A percentile compares a stretch with the other conserved stretches of the same genome.
Evolutionary conservation across 2,888 invertebrate genomes (phyloP).

Genomic region (Chouioia cunea): DNA sequence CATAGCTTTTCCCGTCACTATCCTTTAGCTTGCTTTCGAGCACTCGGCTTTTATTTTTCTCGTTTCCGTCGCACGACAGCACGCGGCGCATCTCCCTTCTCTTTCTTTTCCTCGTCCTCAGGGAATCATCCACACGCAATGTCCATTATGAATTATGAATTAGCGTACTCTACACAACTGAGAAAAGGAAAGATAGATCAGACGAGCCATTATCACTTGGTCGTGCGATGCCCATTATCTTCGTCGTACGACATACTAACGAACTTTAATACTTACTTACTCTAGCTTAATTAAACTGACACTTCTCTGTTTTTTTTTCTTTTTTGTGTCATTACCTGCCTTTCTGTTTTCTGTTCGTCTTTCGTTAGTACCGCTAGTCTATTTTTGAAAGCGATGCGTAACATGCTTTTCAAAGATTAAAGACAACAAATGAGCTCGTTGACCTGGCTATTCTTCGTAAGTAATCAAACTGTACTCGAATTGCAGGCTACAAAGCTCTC

Average conservation of each 20-base stretch:
- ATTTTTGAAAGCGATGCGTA: too few species aligned
- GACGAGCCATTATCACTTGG: too few species aligned
- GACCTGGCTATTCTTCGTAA: too few species aligned
- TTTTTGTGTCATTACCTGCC: too few species aligned
- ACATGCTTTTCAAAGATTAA: too few species aligned
- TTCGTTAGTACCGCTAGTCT: neutral
- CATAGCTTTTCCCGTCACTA: conserved; percentile 28
- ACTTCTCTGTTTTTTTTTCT: too few species aligned
- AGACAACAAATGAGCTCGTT: too few species aligned
- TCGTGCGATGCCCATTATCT: too few species aligned
- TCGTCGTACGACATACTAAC: too few species aligned
- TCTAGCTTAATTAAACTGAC: conserved; percentile 4
- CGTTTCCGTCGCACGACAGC: conserved; percentile 1
- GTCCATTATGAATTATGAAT: conserved; percentile 64
- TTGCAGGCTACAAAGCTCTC: too few species aligned
- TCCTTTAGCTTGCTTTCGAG: neutral
- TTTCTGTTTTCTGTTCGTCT: neutral
- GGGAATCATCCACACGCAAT: conserved; percentile 62
- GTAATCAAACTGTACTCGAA: too few species aligned
- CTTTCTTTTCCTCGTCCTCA: neutral
- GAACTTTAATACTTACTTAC: neutral
- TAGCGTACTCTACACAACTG: conserved; percentile 51
- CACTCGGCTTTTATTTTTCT: conserved; percentile 20
- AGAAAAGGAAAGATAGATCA: too few species aligned
- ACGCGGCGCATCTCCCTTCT: conserved; percentile 37